Evolutionary conservation across 2,888 invertebrate genomes (phyloP), one percentile per base, ranked within the genome.

Genomic region (Cyrtodaria siliqua): DNA sequence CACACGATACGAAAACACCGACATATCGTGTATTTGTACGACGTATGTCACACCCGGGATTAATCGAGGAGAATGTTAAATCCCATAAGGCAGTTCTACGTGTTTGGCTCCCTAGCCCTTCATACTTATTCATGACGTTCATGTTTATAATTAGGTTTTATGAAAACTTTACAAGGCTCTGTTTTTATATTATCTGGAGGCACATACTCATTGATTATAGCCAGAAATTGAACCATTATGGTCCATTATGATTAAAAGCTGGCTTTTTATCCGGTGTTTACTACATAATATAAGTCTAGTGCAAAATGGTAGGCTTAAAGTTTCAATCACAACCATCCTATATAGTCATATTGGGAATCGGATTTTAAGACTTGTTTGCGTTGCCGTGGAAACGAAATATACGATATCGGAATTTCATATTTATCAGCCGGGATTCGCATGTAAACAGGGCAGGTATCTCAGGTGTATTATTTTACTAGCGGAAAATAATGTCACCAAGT

Each of bases 391-490:
- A 70, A 80, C 80, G 42, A 74, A 80, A 77, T 77, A 77, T 76
- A 80, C 80, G 80, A 70, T 77, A 80, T 80, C 80, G 76, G 80
- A 80, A 80, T 80, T 73, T 70, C 70, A 71, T 70, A 63, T 68
- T 52, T 73, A 60, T 61, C 64, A 56, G 62, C 29, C 42, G 59
- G 44, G 42, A 47, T 44, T 62, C 57, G 53, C 52, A 53, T 56
- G 69, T 68, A 66, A 40, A 38, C 49, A 66, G 38, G 50, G 57
- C 78, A 78, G 78, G 78, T 78, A 78, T 49, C 66, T 56, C 74
- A 74, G 68, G 74, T 74, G 68, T 44, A 27, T 50, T 50, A 23
- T 20, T 18, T 50, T 20, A 24, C 20, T 50, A 14, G 23, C 12
- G 23, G 50, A 50, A 50, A 9, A 50, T 50, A 50, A 50, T 50